Evolutionary conservation across 2,888 invertebrate species (phyloP), one percentile per base, ranked within the genome.

Genomic region (Anthophora plumipes): DNA sequence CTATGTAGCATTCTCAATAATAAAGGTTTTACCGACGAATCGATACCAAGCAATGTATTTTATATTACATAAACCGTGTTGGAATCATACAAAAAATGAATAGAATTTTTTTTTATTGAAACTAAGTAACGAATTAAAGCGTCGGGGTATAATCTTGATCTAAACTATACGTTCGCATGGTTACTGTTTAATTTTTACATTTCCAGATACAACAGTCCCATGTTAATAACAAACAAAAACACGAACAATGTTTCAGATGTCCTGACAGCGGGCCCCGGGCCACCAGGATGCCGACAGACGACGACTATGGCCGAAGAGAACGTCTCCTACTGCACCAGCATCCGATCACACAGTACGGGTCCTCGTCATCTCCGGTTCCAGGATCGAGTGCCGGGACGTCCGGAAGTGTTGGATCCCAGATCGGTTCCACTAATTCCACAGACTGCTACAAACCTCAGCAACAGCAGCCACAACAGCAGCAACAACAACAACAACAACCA

Each of bases 231-330:
- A 4, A n/a, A n/a, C n/a, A n/a, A n/a, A 20, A 17, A 39, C 0
- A 5, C 4, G 2, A 80, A n/a, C n/a, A 64, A 20, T 39, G 57
- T 94, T 94, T 0, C 94, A 95, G 95, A 95, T 95, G 95, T 95
- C 95, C 94, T 95, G 95, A 95, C 95, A 94, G 94, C 94, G 95
- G 95, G 95, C 94, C 94, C 94, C 94, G 95, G 95, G 94, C 95
- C 95, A 94, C 94, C 95, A 95, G 95, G 94, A 95, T 95, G 95
- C 95, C 95, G 94, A 93, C 93, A 91, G 94, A 94, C 92, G 92
- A 94, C 91, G 94, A 94, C 93, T 93, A 93, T 93, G 93, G 93
- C 93, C 93, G 93, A 93, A 91, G 92, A 93, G 92, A 92, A 92
- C 92, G 92, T 92, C 92, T 92, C 91, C 92, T 93, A 90, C 91